phyloP scores from a whole-genome alignment of 2,113 vertebrate species.

The Aldabrachelys gigantea region DNA sequence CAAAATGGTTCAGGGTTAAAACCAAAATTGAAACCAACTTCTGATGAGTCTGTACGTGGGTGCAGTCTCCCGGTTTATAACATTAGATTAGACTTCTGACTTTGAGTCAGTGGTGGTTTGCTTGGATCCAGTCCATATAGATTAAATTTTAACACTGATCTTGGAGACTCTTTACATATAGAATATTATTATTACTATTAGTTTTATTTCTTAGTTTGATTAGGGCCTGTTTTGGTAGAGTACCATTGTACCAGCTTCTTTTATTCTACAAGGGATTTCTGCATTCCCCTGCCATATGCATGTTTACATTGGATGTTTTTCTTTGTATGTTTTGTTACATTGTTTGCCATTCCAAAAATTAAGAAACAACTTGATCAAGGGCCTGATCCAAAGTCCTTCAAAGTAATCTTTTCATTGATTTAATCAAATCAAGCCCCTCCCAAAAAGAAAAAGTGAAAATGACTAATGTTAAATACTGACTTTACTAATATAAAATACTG shows the following conservation, averaged over 20 bases:
- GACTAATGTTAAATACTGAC: neutral
- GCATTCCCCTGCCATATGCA: neutral
- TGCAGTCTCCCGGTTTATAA: neutral
- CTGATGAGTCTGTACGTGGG: neutral
- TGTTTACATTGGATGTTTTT: neutral
- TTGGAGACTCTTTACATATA: neutral
- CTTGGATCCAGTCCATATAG: neutral
- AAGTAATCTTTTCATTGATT: neutral
- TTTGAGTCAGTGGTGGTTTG: neutral
- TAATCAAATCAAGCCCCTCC: neutral
- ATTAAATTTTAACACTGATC: neutral
- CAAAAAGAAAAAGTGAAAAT: neutral
- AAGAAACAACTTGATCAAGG: neutral
- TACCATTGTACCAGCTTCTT: neutral
- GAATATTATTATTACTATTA: neutral
- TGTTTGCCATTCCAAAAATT: neutral
- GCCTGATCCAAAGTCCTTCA: neutral
- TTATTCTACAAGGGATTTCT: neutral
- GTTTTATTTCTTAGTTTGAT: slow-evolving; percentile 33
- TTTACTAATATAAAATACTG: neutral
- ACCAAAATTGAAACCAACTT: neutral
- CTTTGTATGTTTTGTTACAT: neutral
- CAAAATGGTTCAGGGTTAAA: neutral
- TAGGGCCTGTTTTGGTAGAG: slow-evolving; percentile 25
- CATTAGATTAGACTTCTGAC: rapidly evolving